These are phyloP conservation scores for Enteromius thamalakanensis DNA, from an alignment of 2,797 vertebrate species.

Conservation along the genomic window DNA sequence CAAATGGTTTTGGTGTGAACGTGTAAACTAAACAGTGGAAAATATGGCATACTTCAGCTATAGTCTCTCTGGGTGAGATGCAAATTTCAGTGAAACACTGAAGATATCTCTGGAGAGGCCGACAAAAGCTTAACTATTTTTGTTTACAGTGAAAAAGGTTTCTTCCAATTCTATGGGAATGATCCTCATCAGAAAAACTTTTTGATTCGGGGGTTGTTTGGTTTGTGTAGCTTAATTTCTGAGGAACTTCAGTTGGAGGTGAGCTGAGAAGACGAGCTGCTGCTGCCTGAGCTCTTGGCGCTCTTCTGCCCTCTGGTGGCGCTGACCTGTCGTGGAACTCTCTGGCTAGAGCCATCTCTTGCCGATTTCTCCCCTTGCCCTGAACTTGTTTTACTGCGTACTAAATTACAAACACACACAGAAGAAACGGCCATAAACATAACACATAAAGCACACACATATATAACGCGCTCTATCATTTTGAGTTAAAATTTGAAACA, in stretches of 20 bases:
- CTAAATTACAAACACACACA: conserved; percentile 68
- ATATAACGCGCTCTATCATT: neutral
- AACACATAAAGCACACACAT: conserved; percentile 11
- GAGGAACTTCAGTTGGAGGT: conserved; percentile 67
- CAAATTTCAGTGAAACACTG: neutral
- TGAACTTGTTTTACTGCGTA: conserved; percentile 82
- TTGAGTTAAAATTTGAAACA: neutral
- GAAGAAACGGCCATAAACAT: conserved; percentile 16
- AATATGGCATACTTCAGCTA: neutral
- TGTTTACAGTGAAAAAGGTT: neutral
- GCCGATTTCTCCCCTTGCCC: conserved; percentile 76
- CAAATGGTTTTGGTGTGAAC: conserved; percentile 11
- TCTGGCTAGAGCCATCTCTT: conserved; percentile 86
- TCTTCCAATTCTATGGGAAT: neutral
- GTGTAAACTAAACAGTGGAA: conserved; percentile 1
- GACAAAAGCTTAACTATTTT: neutral
- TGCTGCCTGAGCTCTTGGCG: conserved; percentile 84
- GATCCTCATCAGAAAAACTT: neutral
- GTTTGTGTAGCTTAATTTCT: neutral
- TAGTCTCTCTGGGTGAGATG: neutral
- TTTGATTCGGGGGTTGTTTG: neutral
- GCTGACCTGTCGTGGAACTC: conserved; percentile 88
- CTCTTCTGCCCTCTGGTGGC: conserved; percentile 87
- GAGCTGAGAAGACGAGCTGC: conserved; percentile 81
- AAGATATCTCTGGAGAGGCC: neutral